phyloP scores from a whole-genome alignment of 2,888 invertebrate genomes.

The Lasius platythorax region DNA sequence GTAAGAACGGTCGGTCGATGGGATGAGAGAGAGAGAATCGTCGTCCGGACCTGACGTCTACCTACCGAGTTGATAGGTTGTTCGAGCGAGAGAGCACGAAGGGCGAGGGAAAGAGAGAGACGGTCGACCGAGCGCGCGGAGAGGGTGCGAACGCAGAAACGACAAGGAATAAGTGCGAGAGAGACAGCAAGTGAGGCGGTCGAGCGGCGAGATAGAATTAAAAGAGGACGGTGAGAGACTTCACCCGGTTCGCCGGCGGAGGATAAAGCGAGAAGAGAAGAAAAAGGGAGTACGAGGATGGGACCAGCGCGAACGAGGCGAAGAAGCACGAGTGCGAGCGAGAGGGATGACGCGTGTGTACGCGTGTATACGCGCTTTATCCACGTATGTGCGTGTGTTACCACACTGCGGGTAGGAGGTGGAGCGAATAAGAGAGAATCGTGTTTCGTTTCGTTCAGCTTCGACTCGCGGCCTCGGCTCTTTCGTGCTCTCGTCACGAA shows the following conservation, averaged over 20 bases:
- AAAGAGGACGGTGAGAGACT: conserved; percentile 78
- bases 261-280: conserved; percentile 61
- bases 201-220: conserved; percentile 83
- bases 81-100: conserved; percentile 73
- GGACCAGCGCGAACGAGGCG: conserved; percentile 60
- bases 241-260: conserved; percentile 60
- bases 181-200: conserved; percentile 63
- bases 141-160: conserved; percentile 51
- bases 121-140: conserved; percentile 22
- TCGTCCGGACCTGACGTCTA: conserved; percentile 84
- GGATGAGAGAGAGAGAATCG: conserved; percentile 84
- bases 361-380: conserved; percentile 52
- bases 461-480: conserved; percentile 73
- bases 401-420: conserved; percentile 70
- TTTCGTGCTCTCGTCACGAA: conserved; percentile 74
- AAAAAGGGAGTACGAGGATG: conserved; percentile 61
- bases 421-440: conserved; percentile 83
- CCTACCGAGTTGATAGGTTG: conserved; percentile 84
- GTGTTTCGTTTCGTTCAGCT: conserved; percentile 81
- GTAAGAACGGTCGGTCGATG: conserved; percentile 85
- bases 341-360: conserved; percentile 35
- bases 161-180: conserved; percentile 60
- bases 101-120: conserved; percentile 49
- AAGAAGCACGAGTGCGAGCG: conserved; percentile 52
- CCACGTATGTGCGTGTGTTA: conserved; percentile 37